Percentiles rank a stretch among this genome's conserved stretches.
phyloP scores from a whole-genome alignment of 2,113 vertebrate genomes.

The Datnioides undecimradiatus region DNA sequence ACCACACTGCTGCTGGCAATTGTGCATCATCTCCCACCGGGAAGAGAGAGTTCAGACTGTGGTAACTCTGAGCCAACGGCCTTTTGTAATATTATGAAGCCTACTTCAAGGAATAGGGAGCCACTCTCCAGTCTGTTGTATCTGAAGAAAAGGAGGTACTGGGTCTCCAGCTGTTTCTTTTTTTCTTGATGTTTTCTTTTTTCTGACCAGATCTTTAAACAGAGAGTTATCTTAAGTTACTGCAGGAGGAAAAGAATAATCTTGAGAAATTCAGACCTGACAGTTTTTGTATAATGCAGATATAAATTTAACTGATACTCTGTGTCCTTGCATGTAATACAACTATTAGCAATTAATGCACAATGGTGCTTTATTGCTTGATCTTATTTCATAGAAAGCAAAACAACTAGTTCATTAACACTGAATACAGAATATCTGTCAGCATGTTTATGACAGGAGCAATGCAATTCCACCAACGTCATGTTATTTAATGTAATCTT shows the following conservation, averaged over 20 bases:
- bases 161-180: constrained; percentile 11
- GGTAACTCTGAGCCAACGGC: constrained; percentile 29
- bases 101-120: constrained; percentile 22
- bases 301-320: neutral
- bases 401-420: neutral
- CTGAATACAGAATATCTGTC: neutral
- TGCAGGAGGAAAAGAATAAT: neutral
- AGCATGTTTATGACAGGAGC: constrained; percentile 15
- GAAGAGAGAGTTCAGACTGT: constrained; percentile 55
- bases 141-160: neutral
- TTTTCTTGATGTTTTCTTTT: too few relatives aligned
- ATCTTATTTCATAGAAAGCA: neutral
- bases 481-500: constrained; percentile 19
- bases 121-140: neutral
- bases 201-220: neutral
- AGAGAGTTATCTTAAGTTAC: neutral
- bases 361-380: neutral
- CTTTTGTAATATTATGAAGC: constrained; percentile 19
- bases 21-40: constrained; percentile 31
- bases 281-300: constrained; percentile 13
- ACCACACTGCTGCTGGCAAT: constrained; percentile 41
- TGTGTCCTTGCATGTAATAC: neutral
- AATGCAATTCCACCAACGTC: constrained; percentile 16
- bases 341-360: constrained; percentile 3
- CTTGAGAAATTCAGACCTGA: neutral